Base-by-base conservation (phyloP, 2,113 vertebrate species). In the Brachypodius melanocephalos region DNA sequence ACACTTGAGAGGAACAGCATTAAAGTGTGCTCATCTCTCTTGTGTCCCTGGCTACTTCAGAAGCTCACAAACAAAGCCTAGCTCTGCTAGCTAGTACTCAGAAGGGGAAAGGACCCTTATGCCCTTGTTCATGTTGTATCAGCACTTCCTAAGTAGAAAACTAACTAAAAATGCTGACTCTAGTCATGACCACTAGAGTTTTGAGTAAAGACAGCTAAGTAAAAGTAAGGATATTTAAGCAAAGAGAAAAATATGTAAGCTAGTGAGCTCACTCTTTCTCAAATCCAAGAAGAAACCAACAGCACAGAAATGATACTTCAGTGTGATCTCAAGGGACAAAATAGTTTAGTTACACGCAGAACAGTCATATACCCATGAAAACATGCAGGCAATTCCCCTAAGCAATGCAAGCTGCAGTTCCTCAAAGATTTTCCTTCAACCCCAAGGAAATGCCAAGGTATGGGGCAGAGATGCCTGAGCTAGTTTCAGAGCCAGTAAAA, bases 121-220 rank as follows among this genome's bases (percentile, higher is more conserved):
- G 85, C 65, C 85, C 88, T 90, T 83, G 43, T 55, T 90, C 85
- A 55, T 85, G 63, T 62, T 88, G 68, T 80, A 74, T 85, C 63
- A 79, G 82, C 28, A 74, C 66, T 94, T 95, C 43, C 28, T 38
- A 91, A 88, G 82, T 31, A 76, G 67, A 80, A 91, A 93, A 85
- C 49, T 85, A 87, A 87, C 71, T 80, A 85, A 96, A 96, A 95
- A 88, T 90, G 85, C 88, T 93, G 82, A 94, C 58, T 85, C 9
- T 40, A 43, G 34, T 48, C 43, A 65, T 25, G 51, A 79, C 59
- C 46, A 88, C 24, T 36, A n/a, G 59, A 94, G 28, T 93, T 93
- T 77, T 58, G 69, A 62, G 38, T 20, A 66, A 85, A 49, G 55
- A 86, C 11, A 54, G 26, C 31, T 54, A 65, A 67, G 54, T 11